Conservation (phyloP, 2,888 invertebrate genomes). For the Eristalis intricaria region DNA sequence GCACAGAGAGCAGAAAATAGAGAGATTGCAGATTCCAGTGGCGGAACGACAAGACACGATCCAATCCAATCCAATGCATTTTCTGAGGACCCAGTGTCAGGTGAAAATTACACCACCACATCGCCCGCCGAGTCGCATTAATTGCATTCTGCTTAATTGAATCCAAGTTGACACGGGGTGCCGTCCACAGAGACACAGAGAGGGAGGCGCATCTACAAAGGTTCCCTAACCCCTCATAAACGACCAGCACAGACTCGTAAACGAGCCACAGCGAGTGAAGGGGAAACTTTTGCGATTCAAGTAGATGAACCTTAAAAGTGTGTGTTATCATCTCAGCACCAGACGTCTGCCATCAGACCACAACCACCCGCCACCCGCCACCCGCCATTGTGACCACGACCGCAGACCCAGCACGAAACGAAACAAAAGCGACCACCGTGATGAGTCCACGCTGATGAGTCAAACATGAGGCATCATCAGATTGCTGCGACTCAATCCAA, state of each 20-base stretch:
- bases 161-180: background rate
- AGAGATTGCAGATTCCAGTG: too few species aligned
- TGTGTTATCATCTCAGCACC: constrained; percentile 2
- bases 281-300: background rate
- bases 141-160: background rate
- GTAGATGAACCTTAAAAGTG: background rate
- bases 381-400: too few species aligned
- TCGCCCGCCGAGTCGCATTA: background rate
- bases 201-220: background rate
- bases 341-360: constrained; percentile 7
- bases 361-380: too few species aligned
- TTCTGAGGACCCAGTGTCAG: too few species aligned
- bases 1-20: too few species aligned
- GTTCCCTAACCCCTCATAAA: background rate
- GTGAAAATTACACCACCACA: too few species aligned
- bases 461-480: background rate
- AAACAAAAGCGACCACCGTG: background rate
- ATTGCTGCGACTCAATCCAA: background rate
- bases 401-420: background rate
- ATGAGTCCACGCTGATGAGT: background rate
- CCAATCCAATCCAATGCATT: too few species aligned
- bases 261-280: background rate
- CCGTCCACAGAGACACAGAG: background rate
- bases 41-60: too few species aligned
- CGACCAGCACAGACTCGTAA: background rate